Evolutionary conservation across 2,797 vertebrate genomes (phyloP), one percentile per base, ranked within the genome.

Genomic region (Syngnathus rostellatus): DNA sequence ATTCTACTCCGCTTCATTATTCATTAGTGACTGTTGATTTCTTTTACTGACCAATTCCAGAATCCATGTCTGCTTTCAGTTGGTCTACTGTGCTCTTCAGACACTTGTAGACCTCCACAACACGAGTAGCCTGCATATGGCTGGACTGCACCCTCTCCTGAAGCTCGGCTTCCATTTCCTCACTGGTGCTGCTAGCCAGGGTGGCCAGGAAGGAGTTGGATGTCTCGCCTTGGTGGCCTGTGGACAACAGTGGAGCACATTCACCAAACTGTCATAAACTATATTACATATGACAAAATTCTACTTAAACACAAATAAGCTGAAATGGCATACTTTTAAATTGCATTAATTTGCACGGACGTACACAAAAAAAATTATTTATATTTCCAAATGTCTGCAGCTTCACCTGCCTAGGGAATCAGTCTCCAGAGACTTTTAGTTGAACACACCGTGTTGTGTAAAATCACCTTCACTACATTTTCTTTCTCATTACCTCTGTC

Each of bases 91-190:
- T 86, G 72, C 43, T 90, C 83, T 92, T 95, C 50, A 98, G 78
- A 64, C 90, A 89, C 78, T 94, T 93, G 1, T 94, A 98, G 69
- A 95, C 92, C 1, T 92, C 92, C 58, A 94, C 91, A 57, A 96
- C 93, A 43, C 92, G 94, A 57, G 83, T 89, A 64, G 95, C 94
- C 50, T 94, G 93, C 69, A 93, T 92, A 48, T 91, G 89, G 60
- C 95, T 98, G 6, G 93, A 95, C 81, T 98, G 94, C 66, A 98
- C 92, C 4, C 94, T 91, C 76, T 97, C 96, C 86, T 97, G 93
- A 54, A 99, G 89, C 83, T 97, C 95, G 5, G 93, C 93, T 67
- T 98, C 97, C 88, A 99, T 98, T 86, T 99, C 96, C 66, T 99
- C 97, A 55, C 93, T 97, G 83, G 89, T 97, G 88, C 96, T 98